Percentiles rank a stretch among this genome's conserved stretches.
Evolutionary conservation across 1,140 invertebrate species (phyloP).

Genomic region (Drosophila simulans): DNA sequence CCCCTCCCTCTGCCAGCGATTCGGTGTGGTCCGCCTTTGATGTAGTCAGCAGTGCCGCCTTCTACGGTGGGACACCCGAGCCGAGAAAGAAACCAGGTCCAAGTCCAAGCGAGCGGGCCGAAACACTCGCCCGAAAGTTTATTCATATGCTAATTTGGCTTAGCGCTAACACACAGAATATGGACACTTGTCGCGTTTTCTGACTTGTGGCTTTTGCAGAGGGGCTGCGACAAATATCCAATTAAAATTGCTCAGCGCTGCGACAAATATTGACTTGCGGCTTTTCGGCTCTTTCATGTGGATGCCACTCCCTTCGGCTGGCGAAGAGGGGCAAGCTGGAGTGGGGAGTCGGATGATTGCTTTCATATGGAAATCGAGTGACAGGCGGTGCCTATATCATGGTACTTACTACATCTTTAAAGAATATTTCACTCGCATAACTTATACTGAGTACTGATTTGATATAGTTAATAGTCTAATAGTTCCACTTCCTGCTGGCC

Average conservation of each 20-base stretch:
- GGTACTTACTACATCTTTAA: no score
- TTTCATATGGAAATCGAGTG: slow-evolving; percentile 43
- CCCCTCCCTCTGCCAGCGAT: slow-evolving; percentile 21
- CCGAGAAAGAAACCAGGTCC: neutral
- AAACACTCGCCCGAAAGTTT: slow-evolving; percentile 53
- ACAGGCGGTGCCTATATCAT: slow-evolving; percentile 10
- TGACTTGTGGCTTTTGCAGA: slow-evolving; percentile 51
- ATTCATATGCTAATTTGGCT: slow-evolving; percentile 81
- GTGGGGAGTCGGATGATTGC: slow-evolving; percentile 9
- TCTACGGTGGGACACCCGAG: slow-evolving; percentile 34
- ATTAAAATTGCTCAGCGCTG: slow-evolving; percentile 69
- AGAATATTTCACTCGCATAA: no score
- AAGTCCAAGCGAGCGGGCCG: slow-evolving; percentile 13
- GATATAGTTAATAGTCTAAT: no score
- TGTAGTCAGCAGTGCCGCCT: slow-evolving; percentile 37
- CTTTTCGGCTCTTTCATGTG: slow-evolving; percentile 35
- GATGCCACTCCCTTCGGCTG: slow-evolving; percentile 24
- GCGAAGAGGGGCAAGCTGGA: slow-evolving; percentile 8
- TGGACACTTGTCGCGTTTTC: slow-evolving; percentile 49
- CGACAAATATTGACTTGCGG: slow-evolving; percentile 63
- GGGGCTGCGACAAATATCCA: slow-evolving; percentile 58
- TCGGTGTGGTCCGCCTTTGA: slow-evolving; percentile 78
- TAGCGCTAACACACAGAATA: slow-evolving; percentile 62
- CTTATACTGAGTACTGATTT: neutral
- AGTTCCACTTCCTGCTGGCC: slow-evolving; percentile 7